Base-by-base conservation (phyloP, 2,113 vertebrate species). In the Coryphaenoides rupestris region DNA sequence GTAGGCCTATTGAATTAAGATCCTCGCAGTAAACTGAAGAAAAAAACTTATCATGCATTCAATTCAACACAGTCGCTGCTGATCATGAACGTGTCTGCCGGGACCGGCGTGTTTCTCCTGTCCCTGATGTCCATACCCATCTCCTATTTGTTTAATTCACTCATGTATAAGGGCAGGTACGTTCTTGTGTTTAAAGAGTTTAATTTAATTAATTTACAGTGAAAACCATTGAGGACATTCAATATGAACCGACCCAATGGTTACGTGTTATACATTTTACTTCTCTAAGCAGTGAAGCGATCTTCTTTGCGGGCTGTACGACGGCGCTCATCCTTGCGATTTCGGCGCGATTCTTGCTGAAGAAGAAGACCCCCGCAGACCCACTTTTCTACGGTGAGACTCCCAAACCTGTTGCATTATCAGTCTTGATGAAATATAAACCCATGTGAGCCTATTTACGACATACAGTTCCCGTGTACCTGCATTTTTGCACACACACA, bases 311-410 rank as follows among this genome's bases (percentile, higher is more conserved):
- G 76, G 93, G 92, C 49, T 87, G 87, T 56, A 79, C 93, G 76
- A 75, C 93, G 80, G 77, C 94, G 80, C 57, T 93, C 47, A 84
- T 92, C 40, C 80, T 96, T 28, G 87, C 81, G 45, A 66, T 94
- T 68, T 75, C 82, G 62, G 88, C 87, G 28, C 86, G 84, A 3
- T 76, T 92, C 61, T 87, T 96, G 21, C 89, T 94, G 69, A 93
- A 89, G 80, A 92, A 89, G 62, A 97, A 92, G 72, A 88, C 92
- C 19, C 95, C 95, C 3, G 88, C 82, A 68, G 95, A 98, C 65
- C 93, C 95, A 0, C 84, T 98, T 10, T 98, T 98, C 69, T 96
- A 96, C 58, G 93, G 96, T 96, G 91, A 0, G 89, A 72, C 21
- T 66, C 16, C 15, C 53, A n/a, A 40, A 12, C 19, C 33, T 40